Conservation (phyloP, 1,140 invertebrate species). For the Macrobrachium nipponense region DNA sequence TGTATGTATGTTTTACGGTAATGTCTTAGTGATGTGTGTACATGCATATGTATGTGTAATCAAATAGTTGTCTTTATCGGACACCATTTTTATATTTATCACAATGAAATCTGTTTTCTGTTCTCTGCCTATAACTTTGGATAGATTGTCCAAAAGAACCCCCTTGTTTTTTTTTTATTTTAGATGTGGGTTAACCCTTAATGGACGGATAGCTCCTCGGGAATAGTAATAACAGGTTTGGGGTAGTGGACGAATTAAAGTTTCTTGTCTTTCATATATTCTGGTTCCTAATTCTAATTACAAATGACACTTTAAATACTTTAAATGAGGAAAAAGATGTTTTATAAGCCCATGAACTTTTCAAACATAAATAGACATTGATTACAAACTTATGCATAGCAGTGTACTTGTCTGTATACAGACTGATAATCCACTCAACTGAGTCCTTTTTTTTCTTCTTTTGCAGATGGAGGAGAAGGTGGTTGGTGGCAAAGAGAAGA, state of each 20-base stretch:
- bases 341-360: no score
- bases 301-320: no score
- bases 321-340: no score
- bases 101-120: background rate
- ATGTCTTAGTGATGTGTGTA: background rate
- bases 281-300: background rate
- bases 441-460: background rate
- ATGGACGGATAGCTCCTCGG: no score
- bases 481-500: constrained; percentile 62
- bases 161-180: no score
- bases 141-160: no score
- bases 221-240: no score
- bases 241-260: no score
- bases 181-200: no score
- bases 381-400: background rate
- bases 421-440: background rate
- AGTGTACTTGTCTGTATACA: background rate
- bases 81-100: background rate
- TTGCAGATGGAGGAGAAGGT: constrained; percentile 64
- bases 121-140: background rate
- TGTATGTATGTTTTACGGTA: background rate
- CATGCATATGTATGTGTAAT: background rate
- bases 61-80: background rate
- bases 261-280: background rate
- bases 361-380: no score